Evolutionary conservation across 1,140 invertebrate genomes (phyloP).

Genomic region (Plectus sambesii): DNA sequence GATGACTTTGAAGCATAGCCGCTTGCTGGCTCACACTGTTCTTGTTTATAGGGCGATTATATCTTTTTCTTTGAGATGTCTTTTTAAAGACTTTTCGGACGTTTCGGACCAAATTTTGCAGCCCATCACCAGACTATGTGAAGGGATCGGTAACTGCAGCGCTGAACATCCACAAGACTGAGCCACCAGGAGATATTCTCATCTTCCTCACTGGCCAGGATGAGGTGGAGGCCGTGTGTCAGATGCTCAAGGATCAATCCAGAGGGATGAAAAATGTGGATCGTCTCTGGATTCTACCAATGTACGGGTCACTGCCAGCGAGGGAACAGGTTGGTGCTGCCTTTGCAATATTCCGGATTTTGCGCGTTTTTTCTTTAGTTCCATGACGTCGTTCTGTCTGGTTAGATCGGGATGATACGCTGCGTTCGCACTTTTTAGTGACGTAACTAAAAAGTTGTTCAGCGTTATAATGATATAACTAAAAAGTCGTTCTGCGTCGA

Average conservation of each 20-base stretch:
- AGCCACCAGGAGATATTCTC: conserved; percentile 70
- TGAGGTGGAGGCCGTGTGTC: conserved; percentile 66
- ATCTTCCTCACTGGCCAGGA: conserved; percentile 89
- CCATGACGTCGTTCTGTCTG: too few relatives aligned
- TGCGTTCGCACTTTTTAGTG: too few relatives aligned
- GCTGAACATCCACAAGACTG: conserved; percentile 72
- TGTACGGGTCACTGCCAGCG: conserved; percentile 78
- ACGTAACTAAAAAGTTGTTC: too few relatives aligned
- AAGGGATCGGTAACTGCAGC: conserved; percentile 71
- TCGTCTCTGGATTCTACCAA: conserved; percentile 68
- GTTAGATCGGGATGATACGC: too few relatives aligned
- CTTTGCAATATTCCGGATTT: conserved; percentile 8
- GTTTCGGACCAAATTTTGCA: conserved; percentile 47
- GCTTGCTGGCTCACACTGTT: too few relatives aligned
- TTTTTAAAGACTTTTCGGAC: conserved; percentile 4
- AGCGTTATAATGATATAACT: too few relatives aligned
- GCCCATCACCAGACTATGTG: conserved; percentile 80
- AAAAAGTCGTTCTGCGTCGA: too few relatives aligned
- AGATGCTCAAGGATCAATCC: conserved; percentile 50
- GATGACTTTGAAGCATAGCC: too few relatives aligned
- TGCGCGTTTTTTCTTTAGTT: conserved; percentile 8
- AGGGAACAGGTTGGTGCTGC: conserved; percentile 53
- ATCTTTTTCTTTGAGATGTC: conserved; percentile 11
- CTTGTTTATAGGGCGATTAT: too few relatives aligned
- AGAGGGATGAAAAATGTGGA: conserved; percentile 54